Evolutionary conservation across 2,113 vertebrate genomes (phyloP).

Genomic region (Cyanocitta stelleri): DNA sequence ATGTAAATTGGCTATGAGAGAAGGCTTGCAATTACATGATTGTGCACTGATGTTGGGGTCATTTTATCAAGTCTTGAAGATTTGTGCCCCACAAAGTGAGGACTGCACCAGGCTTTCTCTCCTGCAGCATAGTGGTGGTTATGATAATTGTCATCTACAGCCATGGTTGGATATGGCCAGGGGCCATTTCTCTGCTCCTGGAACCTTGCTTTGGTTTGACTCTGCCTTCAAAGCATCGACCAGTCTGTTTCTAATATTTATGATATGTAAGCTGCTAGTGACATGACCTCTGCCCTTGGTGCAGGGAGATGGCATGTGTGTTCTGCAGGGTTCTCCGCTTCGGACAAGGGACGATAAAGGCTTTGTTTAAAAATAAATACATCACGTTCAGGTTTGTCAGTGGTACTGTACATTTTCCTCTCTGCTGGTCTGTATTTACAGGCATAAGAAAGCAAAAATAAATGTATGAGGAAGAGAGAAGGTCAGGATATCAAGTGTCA

Average conservation of each 20-base stretch:
- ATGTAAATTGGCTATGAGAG: background rate
- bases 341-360: background rate
- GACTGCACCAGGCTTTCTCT: background rate
- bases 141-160: background rate
- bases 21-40: background rate
- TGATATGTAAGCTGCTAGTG: constrained; percentile 23
- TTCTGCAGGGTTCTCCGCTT: background rate
- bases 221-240: constrained; percentile 66
- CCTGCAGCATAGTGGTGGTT: background rate
- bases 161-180: background rate
- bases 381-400: background rate
- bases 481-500: constrained; percentile 58
- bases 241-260: constrained; percentile 74
- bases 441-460: background rate
- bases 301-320: background rate
- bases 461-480: constrained; percentile 14
- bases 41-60: background rate
- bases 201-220: constrained; percentile 59
- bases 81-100: background rate
- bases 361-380: constrained; percentile 29
- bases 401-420: background rate
- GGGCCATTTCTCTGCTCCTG: constrained; percentile 13
- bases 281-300: constrained; percentile 17
- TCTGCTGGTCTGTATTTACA: background rate
- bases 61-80: background rate